Percentiles rank a stretch among this genome's conserved stretches.
Evolutionary conservation across 2,888 invertebrate species (phyloP).

Genomic region (Pomacea canaliculata): DNA sequence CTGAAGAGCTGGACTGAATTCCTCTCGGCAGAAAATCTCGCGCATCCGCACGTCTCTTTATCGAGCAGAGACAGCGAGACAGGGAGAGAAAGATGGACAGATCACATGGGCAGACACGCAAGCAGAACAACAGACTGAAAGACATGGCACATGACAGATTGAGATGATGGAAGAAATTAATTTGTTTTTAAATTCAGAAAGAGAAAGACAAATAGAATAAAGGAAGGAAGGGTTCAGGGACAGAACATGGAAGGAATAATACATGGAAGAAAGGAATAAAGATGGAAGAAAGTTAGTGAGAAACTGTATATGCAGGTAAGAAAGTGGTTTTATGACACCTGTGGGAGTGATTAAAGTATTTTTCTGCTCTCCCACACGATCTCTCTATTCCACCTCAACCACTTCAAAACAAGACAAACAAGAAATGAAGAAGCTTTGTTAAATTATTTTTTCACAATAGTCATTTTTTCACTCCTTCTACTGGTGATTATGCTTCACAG

Average conservation of each 20-base stretch:
- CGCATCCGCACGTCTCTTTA: too few species aligned
- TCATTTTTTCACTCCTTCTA: too few species aligned
- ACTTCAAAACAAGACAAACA: too few species aligned
- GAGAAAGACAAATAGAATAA: background rate
- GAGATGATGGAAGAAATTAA: background rate
- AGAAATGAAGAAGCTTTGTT: too few species aligned
- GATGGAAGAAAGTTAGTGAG: background rate
- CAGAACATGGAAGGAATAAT: slow-evolving; percentile 3
- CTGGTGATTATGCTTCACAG: too few species aligned
- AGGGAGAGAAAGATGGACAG: slow-evolving; percentile 1
- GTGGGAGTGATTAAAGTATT: too few species aligned
- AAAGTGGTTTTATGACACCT: too few species aligned
- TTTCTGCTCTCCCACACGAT: too few species aligned
- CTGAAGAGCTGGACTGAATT: too few species aligned
- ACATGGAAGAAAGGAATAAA: background rate
- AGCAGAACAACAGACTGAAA: background rate
- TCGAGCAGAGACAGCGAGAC: slow-evolving; percentile 1
- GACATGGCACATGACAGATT: background rate
- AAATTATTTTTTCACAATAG: too few species aligned
- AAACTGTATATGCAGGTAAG: background rate
- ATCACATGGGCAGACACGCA: background rate
- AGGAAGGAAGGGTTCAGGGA: background rate
- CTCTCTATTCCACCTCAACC: too few species aligned
- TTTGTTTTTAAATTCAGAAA: background rate
- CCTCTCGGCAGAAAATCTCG: too few species aligned